Base-by-base conservation (phyloP, 2,113 vertebrate genomes). In the Prochilodus magdalenae region DNA sequence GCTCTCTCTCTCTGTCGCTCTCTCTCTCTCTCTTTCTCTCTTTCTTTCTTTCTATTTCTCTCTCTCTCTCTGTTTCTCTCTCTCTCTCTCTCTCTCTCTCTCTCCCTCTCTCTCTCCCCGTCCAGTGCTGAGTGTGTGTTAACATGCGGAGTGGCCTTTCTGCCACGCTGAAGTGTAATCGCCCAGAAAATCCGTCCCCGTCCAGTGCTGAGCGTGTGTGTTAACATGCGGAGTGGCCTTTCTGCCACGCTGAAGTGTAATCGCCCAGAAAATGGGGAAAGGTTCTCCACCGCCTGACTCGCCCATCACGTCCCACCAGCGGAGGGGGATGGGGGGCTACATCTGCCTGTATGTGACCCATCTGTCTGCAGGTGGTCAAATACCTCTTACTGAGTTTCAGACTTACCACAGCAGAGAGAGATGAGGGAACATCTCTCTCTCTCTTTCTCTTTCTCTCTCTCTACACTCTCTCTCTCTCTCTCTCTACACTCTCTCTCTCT, bases 101-200 rank as follows among this genome's bases (percentile, higher is more conserved):
- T 36, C 36, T 36, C 36, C 7, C 36, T 36, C 36, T 36, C 36
- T 36, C 36, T 36, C 36, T 36, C 36, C 7, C 36, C 36, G 3
- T 84, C 74, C 83, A 86, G 80, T 79, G 75, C 83, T 78, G 79
- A 82, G 73, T 85, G 77, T 90, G 75, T 87, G 87, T 88, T 88
- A 89, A 88, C 90, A 92, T 89, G 90, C 75, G n/a, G 85, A 91
- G 89, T 87, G 30, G 51, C 86, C 87, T 85, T 78, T 77, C 57
- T 65, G 11, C 80, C 26, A 44, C 83, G 75, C 77, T 36, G 40
- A 88, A 85, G 91, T 86, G 91, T 89, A 92, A 92, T 94, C 91
- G 86, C 67, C 88, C 92, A 91, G 90, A 92, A 94, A 93, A 93
- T 93, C n/a, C n/a, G n/a, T n/a, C n/a, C n/a, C n/a, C n/a, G n/a